Percentiles rank a stretch among this genome's conserved stretches.
Conservation (phyloP, 2,797 vertebrate species). For the Amniataba percoides region DNA sequence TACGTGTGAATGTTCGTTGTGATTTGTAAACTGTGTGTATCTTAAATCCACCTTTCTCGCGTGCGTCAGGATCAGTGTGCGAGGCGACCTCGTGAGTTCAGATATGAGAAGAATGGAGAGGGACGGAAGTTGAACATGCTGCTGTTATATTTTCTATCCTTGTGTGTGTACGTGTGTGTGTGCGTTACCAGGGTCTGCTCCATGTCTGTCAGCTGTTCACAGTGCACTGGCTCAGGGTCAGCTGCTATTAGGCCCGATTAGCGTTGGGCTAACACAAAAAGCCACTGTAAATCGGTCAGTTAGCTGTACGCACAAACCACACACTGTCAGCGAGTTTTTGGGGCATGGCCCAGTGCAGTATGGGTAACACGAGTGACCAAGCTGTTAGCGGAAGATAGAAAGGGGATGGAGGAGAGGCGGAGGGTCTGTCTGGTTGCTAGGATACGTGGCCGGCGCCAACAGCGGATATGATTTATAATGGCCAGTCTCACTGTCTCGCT, state of each 20-base stretch:
- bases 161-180: slow-evolving; percentile 8
- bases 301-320: slow-evolving; percentile 41
- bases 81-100: background rate
- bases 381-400: slow-evolving; percentile 72
- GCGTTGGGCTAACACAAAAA: slow-evolving; percentile 23
- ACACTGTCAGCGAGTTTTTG: slow-evolving; percentile 60
- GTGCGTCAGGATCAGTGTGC: background rate
- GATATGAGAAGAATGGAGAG: background rate
- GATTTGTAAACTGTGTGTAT: background rate
- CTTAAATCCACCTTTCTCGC: background rate
- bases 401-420: slow-evolving; percentile 74
- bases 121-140: background rate
- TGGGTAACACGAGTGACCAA: slow-evolving; percentile 80
- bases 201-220: background rate
- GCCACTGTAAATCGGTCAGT: slow-evolving; percentile 44
- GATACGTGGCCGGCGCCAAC: slow-evolving; percentile 82
- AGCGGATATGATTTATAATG: slow-evolving; percentile 86
- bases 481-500: slow-evolving; percentile 82
- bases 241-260: slow-evolving; percentile 34
- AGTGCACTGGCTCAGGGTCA: slow-evolving; percentile 30
- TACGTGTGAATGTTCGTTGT: background rate
- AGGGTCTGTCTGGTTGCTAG: slow-evolving; percentile 84
- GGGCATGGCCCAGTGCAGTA: slow-evolving; percentile 72
- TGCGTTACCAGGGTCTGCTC: background rate
- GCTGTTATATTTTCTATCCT: background rate